phyloP scores from a whole-genome alignment of 2,888 invertebrate genomes.

The Malthinus seriepunctatus region DNA sequence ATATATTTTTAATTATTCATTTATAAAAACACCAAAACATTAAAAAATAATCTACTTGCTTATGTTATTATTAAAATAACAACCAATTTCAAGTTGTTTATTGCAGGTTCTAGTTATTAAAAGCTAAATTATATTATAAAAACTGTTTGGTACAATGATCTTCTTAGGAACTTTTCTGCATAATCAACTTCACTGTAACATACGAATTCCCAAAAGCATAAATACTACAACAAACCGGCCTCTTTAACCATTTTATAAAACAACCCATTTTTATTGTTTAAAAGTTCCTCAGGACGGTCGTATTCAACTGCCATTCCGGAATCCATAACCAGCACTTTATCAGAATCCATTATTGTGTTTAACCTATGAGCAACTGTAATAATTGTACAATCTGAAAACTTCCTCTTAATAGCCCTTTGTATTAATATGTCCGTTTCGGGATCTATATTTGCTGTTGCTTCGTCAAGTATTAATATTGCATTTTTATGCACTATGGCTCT shows the following conservation, averaged over 20 bases:
- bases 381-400: conserved; percentile 75
- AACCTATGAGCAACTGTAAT: conserved; percentile 81
- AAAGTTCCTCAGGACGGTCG: conserved; percentile 70
- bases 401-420: conserved; percentile 71
- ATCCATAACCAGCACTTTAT: conserved; percentile 77
- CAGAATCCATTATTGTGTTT: conserved; percentile 82
- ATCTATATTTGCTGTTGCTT: conserved; percentile 81
- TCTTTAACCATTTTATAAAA: conserved; percentile 71
- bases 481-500: conserved; percentile 59
- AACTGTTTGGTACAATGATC: too few relatives aligned
- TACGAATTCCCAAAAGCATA: neutral
- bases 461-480: conserved; percentile 55
- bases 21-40: too few relatives aligned
- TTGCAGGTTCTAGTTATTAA: too few relatives aligned
- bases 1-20: too few relatives aligned
- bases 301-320: conserved; percentile 74
- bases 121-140: too few relatives aligned
- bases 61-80: too few relatives aligned
- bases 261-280: conserved; percentile 62
- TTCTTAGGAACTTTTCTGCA: too few relatives aligned
- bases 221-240: conserved; percentile 46
- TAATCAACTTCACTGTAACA: too few relatives aligned
- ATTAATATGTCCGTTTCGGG: conserved; percentile 75
- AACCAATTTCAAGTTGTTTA: too few relatives aligned
- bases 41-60: too few relatives aligned